Conservation (phyloP, 1,140 invertebrate species). For the Psix sp. region DNA sequence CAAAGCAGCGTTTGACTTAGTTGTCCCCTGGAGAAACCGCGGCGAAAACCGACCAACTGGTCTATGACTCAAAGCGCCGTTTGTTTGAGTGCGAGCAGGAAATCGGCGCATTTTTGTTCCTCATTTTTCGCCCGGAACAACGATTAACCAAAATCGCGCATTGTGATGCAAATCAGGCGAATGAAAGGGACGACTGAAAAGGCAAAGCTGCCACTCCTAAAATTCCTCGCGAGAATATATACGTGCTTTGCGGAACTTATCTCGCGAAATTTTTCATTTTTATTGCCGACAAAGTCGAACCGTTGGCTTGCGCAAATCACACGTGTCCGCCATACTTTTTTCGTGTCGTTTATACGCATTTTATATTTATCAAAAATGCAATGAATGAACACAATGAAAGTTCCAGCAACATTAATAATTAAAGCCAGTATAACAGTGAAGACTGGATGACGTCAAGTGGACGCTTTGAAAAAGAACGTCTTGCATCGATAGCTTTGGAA, state of each 20-base stretch:
- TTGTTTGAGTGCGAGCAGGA: slow-evolving; percentile 28
- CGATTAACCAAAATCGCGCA: slow-evolving; percentile 46
- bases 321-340: too few relatives aligned
- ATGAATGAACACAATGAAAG: too few relatives aligned
- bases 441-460: too few relatives aligned
- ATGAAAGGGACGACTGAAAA: slow-evolving; percentile 29
- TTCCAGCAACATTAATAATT: too few relatives aligned
- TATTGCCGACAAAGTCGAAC: not conserved
- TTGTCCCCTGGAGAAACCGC: slow-evolving; percentile 12
- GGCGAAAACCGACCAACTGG: slow-evolving; percentile 42
- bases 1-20: slow-evolving; percentile 30
- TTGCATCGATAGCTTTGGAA: too few relatives aligned
- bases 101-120: slow-evolving; percentile 22
- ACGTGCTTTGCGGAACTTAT: slow-evolving; percentile 15
- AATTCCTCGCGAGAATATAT: slow-evolving; percentile 28
- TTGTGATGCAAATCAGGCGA: slow-evolving; percentile 36
- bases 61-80: slow-evolving; percentile 37
- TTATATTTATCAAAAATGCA: too few relatives aligned
- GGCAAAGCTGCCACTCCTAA: slow-evolving; percentile 35
- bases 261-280: not conserved
- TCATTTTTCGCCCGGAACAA: not conserved
- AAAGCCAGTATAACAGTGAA: too few relatives aligned
- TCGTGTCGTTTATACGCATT: too few relatives aligned
- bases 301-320: too few relatives aligned
- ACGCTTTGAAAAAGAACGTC: too few relatives aligned